These are phyloP conservation scores for Drosophila pegasa DNA, from an alignment of 2,888 invertebrate genomes.

Conservation along the genomic window DNA sequence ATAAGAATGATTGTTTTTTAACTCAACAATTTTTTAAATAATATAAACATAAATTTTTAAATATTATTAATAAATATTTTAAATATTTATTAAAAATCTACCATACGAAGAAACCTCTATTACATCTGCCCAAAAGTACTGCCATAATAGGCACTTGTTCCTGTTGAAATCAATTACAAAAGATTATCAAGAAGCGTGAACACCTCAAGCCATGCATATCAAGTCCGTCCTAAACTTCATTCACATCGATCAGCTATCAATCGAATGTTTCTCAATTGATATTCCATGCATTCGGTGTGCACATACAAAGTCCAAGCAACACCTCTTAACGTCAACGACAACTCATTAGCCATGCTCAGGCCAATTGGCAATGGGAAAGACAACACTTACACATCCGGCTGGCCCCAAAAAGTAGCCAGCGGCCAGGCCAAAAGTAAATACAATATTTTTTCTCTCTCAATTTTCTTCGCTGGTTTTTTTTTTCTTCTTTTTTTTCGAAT, in stretches of 20 bases:
- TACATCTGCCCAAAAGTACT: neutral
- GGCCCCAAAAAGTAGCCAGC: slow-evolving; percentile 35
- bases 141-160: neutral
- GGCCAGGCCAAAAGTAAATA: slow-evolving; percentile 40
- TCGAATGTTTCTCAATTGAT: slow-evolving; percentile 26
- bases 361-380: slow-evolving; percentile 51
- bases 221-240: neutral
- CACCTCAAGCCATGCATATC: neutral
- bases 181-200: neutral
- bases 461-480: neutral
- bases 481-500: neutral
- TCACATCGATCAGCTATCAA: neutral
- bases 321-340: slow-evolving; percentile 51
- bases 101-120: too few species aligned
- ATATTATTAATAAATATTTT: too few species aligned
- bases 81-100: too few species aligned
- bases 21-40: too few species aligned
- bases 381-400: slow-evolving; percentile 73
- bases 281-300: slow-evolving; percentile 36
- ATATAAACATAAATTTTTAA: too few species aligned
- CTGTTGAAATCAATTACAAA: neutral
- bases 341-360: slow-evolving; percentile 67
- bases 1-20: too few species aligned
- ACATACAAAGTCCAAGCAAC: slow-evolving; percentile 49
- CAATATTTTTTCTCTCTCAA: slow-evolving; percentile 4